These are phyloP conservation scores for Phaonia tiefii DNA, from an alignment of 2,888 invertebrate species.

Conservation along the genomic window DNA sequence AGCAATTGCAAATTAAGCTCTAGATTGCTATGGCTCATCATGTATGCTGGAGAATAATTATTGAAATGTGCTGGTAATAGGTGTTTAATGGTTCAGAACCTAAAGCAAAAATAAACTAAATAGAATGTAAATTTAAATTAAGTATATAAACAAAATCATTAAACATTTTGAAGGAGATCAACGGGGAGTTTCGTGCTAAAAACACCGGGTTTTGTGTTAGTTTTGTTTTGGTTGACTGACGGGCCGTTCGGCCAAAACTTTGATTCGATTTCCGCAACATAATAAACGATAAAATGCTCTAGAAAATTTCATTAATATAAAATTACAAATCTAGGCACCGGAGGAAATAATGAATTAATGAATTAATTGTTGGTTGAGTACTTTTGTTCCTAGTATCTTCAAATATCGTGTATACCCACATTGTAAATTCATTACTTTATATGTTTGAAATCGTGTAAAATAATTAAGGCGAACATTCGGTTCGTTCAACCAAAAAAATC, in stretches of 20 bases:
- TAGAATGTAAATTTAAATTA: not conserved
- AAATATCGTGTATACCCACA: not conserved
- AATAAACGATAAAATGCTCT: conserved; percentile 9
- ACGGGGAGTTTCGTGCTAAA: not conserved
- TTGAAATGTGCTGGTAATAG: not conserved
- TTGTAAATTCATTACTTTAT: no score
- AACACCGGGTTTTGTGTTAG: not conserved
- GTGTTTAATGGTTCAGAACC: conserved; percentile 13
- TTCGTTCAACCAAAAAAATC: conserved; percentile 35
- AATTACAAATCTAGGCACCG: no score
- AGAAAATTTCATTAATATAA: not conserved
- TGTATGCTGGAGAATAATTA: conserved; percentile 27
- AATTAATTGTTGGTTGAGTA: conserved; percentile 4
- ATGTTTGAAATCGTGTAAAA: conserved; percentile 24
- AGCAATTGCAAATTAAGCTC: conserved; percentile 15
- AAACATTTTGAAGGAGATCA: not conserved
- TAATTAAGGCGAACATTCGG: conserved; percentile 11
- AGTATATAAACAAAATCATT: conserved; percentile 14
- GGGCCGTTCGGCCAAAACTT: not conserved
- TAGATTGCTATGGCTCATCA: not conserved
- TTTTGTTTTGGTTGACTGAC: not conserved
- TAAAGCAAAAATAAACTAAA: not conserved
- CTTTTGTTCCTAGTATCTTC: not conserved
- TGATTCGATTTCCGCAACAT: conserved; percentile 30
- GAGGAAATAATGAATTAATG: conserved; percentile 8